Evolutionary conservation across 35 echinoderm and acorn worm genomes (phyloP).

Genomic region (Heliocidaris tuberculata): DNA sequence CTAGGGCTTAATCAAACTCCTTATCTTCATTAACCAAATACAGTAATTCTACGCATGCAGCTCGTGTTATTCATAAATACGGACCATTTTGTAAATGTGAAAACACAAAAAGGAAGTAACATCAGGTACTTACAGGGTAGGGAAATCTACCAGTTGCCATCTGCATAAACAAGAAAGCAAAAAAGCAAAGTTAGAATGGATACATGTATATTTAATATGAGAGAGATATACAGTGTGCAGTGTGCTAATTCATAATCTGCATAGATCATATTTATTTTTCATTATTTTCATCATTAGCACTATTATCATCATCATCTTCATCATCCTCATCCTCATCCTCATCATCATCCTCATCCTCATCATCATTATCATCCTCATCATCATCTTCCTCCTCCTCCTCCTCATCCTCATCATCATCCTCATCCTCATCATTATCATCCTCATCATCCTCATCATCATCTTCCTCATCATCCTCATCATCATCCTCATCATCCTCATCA

Average conservation of each 20-base stretch:
- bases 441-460: neutral
- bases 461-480: neutral
- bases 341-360: too few relatives aligned
- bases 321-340: neutral
- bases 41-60: too few relatives aligned
- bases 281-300: too few relatives aligned
- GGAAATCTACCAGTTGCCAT: constrained; percentile 94
- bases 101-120: neutral
- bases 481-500: neutral
- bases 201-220: neutral
- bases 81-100: neutral
- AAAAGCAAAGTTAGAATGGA: neutral
- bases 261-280: too few relatives aligned
- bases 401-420: neutral
- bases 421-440: neutral
- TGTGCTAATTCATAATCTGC: too few relatives aligned
- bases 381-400: neutral
- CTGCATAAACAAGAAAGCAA: constrained; percentile 46
- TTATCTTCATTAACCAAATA: too few relatives aligned
- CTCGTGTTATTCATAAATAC: neutral
- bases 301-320: neutral
- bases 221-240: too few relatives aligned
- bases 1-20: too few relatives aligned
- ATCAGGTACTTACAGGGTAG: constrained; percentile 77
- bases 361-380: neutral